Evolutionary conservation across 1,140 invertebrate genomes (phyloP).

Genomic region (Drosophila baimaii): DNA sequence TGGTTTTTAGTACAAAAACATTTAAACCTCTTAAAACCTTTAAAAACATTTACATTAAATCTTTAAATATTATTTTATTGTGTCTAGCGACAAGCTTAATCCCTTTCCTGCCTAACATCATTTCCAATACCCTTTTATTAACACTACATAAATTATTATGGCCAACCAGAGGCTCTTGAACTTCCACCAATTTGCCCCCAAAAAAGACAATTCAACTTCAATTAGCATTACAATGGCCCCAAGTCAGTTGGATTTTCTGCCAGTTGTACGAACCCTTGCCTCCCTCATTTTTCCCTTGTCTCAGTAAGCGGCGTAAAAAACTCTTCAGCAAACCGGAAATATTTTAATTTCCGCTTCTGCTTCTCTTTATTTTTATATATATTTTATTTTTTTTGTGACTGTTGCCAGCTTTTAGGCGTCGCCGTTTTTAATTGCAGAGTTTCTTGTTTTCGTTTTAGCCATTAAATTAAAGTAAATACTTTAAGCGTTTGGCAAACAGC

Average conservation of each 20-base stretch:
- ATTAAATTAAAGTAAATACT: constrained; percentile 79
- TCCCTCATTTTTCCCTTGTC: background rate
- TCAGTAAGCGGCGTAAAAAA: constrained; percentile 13
- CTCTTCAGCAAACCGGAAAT: constrained; percentile 72
- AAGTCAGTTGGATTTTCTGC: constrained; percentile 29
- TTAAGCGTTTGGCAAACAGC: constrained; percentile 69
- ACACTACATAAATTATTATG: constrained; percentile 47
- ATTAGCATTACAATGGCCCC: constrained; percentile 52
- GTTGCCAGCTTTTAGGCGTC: constrained; percentile 63
- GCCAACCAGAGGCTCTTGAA: constrained; percentile 9
- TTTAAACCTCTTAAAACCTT: background rate
- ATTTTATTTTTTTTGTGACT: constrained; percentile 2
- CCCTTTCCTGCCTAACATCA: too few relatives aligned
- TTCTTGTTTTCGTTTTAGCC: constrained; percentile 48
- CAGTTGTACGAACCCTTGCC: background rate
- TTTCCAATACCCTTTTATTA: background rate
- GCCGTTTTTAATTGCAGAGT: constrained; percentile 64
- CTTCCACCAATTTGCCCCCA: constrained; percentile 35
- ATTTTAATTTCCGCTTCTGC: constrained; percentile 75
- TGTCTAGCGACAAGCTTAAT: background rate
- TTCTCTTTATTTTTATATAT: constrained; percentile 32
- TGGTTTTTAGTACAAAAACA: background rate
- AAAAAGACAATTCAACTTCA: constrained; percentile 42
- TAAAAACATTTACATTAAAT: background rate
- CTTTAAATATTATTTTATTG: background rate